Conservation (phyloP, 1,140 invertebrate genomes). For the Drosophila fuyamai region DNA sequence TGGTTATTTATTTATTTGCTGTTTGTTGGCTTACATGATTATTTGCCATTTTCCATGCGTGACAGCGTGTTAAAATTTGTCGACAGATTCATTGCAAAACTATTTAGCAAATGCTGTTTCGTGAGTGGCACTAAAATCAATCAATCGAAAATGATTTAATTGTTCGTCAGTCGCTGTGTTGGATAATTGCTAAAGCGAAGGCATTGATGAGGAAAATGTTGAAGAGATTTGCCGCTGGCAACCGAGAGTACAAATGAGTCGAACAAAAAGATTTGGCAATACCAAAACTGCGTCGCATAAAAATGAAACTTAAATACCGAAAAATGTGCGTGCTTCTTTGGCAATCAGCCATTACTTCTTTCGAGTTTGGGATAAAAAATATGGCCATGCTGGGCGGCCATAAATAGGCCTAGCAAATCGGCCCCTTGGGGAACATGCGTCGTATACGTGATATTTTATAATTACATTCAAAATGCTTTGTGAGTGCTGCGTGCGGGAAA, state of each 20-base stretch:
- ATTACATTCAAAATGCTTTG: slow-evolving; percentile 68
- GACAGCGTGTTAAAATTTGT: slow-evolving; percentile 53
- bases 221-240: neutral
- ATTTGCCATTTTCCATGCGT: slow-evolving; percentile 45
- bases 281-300: neutral
- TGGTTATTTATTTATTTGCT: slow-evolving; percentile 33
- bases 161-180: slow-evolving; percentile 10
- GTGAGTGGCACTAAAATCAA: slow-evolving; percentile 21
- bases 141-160: slow-evolving; percentile 23
- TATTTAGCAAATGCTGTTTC: slow-evolving; percentile 26
- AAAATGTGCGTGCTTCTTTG: slow-evolving; percentile 39
- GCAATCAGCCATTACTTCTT: slow-evolving; percentile 32
- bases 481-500: slow-evolving; percentile 53
- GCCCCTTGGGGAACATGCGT: slow-evolving; percentile 65
- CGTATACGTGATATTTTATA: slow-evolving; percentile 82
- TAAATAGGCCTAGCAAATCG: slow-evolving; percentile 71
- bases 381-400: slow-evolving; percentile 40
- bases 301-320: slow-evolving; percentile 17
- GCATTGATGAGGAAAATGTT: slow-evolving; percentile 7
- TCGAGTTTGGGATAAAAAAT: slow-evolving; percentile 29
- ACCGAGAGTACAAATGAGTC: slow-evolving; percentile 14
- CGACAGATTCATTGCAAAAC: slow-evolving; percentile 54
- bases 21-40: slow-evolving; percentile 43
- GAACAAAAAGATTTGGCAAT: slow-evolving; percentile 18
- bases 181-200: slow-evolving; percentile 31